Percentiles rank a stretch among this genome's conserved stretches.
Evolutionary conservation across 1,140 invertebrate genomes (phyloP).

Genomic region (Drosophila persimilis): DNA sequence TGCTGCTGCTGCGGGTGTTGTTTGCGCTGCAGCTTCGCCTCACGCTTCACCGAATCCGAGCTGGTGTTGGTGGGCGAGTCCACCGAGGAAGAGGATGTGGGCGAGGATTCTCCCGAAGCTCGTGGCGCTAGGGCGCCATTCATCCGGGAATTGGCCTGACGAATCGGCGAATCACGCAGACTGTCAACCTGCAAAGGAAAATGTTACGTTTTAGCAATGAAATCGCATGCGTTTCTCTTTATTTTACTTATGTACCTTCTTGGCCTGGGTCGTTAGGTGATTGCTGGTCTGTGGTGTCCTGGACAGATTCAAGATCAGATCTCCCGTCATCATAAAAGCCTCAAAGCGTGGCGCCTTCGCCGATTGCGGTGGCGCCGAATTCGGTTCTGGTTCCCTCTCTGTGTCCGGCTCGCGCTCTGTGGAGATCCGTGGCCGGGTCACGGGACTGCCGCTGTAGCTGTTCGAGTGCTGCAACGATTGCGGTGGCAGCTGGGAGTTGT

Average conservation of each 20-base stretch:
- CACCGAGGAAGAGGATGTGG: slow-evolving; percentile 83
- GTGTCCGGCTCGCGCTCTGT: slow-evolving; percentile 45
- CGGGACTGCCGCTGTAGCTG: slow-evolving; percentile 74
- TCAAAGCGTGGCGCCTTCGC: slow-evolving; percentile 88
- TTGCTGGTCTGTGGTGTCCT: slow-evolving; percentile 87
- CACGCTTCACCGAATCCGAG: slow-evolving; percentile 71
- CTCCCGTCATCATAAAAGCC: slow-evolving; percentile 98
- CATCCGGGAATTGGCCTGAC: slow-evolving; percentile 54
- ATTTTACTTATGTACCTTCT: slow-evolving; percentile 84
- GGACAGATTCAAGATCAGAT: slow-evolving; percentile 95
- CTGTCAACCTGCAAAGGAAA: slow-evolving; percentile 82
- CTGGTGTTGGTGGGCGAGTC: slow-evolving; percentile 77
- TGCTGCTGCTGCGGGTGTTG: slow-evolving; percentile 39
- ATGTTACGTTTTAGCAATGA: not conserved
- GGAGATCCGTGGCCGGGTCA: slow-evolving; percentile 41
- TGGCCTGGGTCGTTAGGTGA: slow-evolving; percentile 86
- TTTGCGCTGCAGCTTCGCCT: slow-evolving; percentile 58
- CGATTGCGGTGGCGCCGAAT: slow-evolving; percentile 80
- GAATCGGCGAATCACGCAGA: slow-evolving; percentile 82
- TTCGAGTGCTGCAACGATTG: slow-evolving; percentile 73
- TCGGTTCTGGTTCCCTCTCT: slow-evolving; percentile 64
- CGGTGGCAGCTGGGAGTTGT: slow-evolving; percentile 30
- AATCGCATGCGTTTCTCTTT: not conserved
- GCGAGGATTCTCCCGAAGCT: slow-evolving; percentile 83
- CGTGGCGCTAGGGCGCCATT: slow-evolving; percentile 83